Conservation (phyloP, 2,888 invertebrate genomes). For the Cataglyphis cursor region DNA sequence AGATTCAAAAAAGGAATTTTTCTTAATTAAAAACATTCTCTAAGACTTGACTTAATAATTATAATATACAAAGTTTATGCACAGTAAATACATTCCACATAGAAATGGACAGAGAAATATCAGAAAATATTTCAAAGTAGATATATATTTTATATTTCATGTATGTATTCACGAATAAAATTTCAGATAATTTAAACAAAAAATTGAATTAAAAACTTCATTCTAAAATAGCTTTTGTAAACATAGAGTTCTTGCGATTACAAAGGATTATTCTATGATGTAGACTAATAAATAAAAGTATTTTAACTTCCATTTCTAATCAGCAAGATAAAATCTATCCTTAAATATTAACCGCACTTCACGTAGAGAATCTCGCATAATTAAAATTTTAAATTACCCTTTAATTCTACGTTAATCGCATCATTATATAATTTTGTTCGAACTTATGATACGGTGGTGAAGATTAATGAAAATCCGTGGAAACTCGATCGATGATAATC, state of each 20-base stretch:
- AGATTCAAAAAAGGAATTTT: neutral
- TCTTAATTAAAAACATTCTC: conserved; percentile 7
- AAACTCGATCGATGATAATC: conserved; percentile 22
- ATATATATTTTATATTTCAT: neutral
- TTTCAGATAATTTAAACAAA: neutral
- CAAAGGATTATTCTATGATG: conserved; percentile 1
- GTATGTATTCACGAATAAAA: conserved; percentile 1
- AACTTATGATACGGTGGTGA: neutral
- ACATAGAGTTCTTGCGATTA: neutral
- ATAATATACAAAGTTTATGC: conserved; percentile 4
- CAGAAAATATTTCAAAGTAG: neutral
- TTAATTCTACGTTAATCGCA: neutral
- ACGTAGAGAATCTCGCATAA: neutral
- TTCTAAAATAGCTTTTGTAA: neutral
- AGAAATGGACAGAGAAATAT: neutral
- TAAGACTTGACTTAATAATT: neutral
- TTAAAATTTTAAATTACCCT: conserved; percentile 12
- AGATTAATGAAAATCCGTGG: conserved; percentile 11
- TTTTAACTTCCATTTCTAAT: conserved; percentile 34
- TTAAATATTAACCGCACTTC: conserved; percentile 15
- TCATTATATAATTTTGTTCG: neutral
- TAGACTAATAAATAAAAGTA: neutral
- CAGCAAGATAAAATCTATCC: neutral
- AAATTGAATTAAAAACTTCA: conserved; percentile 34
- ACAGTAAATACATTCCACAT: neutral